Evolutionary conservation across 2,888 invertebrate species (phyloP).

Genomic region (Lapara coniferarum): DNA sequence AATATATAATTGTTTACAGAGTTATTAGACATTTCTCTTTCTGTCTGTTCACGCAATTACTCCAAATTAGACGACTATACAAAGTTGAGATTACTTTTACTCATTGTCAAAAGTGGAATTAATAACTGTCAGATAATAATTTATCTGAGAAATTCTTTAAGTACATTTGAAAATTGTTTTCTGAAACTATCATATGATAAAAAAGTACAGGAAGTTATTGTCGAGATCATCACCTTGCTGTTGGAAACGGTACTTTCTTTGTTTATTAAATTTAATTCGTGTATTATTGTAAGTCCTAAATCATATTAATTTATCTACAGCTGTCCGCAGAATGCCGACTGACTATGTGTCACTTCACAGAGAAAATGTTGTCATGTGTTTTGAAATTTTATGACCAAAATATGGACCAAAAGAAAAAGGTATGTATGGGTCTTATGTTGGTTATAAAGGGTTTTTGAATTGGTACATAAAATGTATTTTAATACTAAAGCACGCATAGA

Average conservation of each 20-base stretch:
- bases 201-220: constrained; percentile 69
- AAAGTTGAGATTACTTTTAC: constrained; percentile 69
- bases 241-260: constrained; percentile 62
- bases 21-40: constrained; percentile 63
- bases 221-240: constrained; percentile 63
- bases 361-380: constrained; percentile 68
- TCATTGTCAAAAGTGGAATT: constrained; percentile 72
- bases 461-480: neutral
- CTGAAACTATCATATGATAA: constrained; percentile 58
- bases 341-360: constrained; percentile 80
- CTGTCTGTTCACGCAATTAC: constrained; percentile 53
- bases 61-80: constrained; percentile 67
- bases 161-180: constrained; percentile 60
- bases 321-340: constrained; percentile 78
- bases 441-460: too few relatives aligned
- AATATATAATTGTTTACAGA: constrained; percentile 52
- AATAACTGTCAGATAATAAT: constrained; percentile 67
- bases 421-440: constrained; percentile 35
- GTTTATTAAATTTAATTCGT: neutral
- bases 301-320: constrained; percentile 52
- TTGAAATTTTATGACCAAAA: constrained; percentile 75
- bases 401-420: constrained; percentile 74
- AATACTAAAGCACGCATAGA: neutral
- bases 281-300: neutral
- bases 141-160: constrained; percentile 62